A percentile compares a stretch with the other conserved stretches of the same genome.
These are phyloP conservation scores for Trinectes maculatus DNA, from an alignment of 2,113 vertebrate genomes.

Conservation along the genomic window DNA sequence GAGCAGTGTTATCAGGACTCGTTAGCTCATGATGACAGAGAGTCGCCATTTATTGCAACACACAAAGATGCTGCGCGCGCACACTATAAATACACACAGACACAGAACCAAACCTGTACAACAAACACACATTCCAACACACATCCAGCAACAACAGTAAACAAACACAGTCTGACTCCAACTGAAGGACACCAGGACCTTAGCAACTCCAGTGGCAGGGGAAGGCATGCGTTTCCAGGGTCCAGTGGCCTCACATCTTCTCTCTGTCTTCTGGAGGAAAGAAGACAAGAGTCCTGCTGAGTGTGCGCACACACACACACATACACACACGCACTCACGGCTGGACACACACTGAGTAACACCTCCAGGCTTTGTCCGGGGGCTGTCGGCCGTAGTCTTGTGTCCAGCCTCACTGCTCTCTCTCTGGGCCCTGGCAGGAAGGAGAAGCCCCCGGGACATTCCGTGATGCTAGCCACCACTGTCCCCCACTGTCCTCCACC, in stretches of 20 bases:
- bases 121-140: not conserved
- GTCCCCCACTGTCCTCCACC: too few species aligned
- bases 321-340: slow-evolving; percentile 77
- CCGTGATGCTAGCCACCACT: slow-evolving; percentile 88
- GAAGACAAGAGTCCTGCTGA: slow-evolving; percentile 80
- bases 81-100: not conserved
- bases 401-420: slow-evolving; percentile 87
- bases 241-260: slow-evolving; percentile 82
- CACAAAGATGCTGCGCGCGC: not conserved
- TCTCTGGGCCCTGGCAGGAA: slow-evolving; percentile 83
- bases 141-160: not conserved
- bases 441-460: slow-evolving; percentile 85
- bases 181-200: slow-evolving; percentile 78
- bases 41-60: slow-evolving; percentile 45
- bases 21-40: slow-evolving; percentile 58
- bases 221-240: slow-evolving; percentile 90
- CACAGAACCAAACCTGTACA: not conserved
- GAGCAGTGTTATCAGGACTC: slow-evolving; percentile 74
- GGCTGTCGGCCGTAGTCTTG: slow-evolving; percentile 85
- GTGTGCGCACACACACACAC: slow-evolving; percentile 81
- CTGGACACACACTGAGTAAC: slow-evolving; percentile 66
- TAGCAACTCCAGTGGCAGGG: slow-evolving; percentile 87
- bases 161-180: not conserved
- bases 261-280: slow-evolving; percentile 79
- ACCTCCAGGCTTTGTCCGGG: slow-evolving; percentile 87